Conservation (phyloP, 2,888 invertebrate species). For the Amiota communis region DNA sequence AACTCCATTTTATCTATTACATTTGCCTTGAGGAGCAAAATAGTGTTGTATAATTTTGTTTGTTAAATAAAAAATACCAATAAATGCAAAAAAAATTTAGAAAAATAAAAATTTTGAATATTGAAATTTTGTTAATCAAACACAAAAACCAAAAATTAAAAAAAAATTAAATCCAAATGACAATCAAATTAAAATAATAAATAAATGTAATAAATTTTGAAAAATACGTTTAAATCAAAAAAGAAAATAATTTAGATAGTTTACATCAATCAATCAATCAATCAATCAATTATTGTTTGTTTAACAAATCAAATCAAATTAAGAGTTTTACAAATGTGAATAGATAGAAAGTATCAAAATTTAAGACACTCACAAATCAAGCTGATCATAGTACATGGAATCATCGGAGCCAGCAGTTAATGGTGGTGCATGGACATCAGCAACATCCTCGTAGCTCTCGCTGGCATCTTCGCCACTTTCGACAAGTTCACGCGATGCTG, state of each 20-base stretch:
- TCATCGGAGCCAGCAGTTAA: conserved; percentile 64
- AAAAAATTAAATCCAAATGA: conserved; percentile 1
- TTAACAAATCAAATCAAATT: conserved; percentile 27
- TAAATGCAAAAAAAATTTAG: conserved; percentile 20
- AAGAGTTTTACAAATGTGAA: conserved; percentile 36
- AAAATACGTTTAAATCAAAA: conserved; percentile 39
- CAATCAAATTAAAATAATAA: conserved; percentile 45
- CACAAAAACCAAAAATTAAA: conserved; percentile 20
- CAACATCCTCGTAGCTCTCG: conserved; percentile 61
- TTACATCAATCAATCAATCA: conserved; percentile 18
- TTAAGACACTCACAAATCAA: conserved; percentile 70
- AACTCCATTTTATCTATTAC: conserved; percentile 1
- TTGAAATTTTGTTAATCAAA: conserved; percentile 17
- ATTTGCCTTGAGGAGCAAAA: conserved; percentile 24
- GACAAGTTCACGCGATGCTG: conserved; percentile 9
- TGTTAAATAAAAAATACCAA: conserved; percentile 18
- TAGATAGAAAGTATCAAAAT: conserved; percentile 32
- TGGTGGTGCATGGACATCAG: conserved; percentile 51
- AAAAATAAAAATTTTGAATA: conserved; percentile 12
- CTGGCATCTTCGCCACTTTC: conserved; percentile 41
- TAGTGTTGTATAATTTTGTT: conserved; percentile 34
- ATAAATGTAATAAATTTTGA: conserved; percentile 28
- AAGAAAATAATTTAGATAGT: conserved; percentile 14
- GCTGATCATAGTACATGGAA: conserved; percentile 68
- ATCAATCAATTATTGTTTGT: conserved; percentile 15